Conservation (phyloP, 2,113 vertebrate species). For the Struthio camelus region DNA sequence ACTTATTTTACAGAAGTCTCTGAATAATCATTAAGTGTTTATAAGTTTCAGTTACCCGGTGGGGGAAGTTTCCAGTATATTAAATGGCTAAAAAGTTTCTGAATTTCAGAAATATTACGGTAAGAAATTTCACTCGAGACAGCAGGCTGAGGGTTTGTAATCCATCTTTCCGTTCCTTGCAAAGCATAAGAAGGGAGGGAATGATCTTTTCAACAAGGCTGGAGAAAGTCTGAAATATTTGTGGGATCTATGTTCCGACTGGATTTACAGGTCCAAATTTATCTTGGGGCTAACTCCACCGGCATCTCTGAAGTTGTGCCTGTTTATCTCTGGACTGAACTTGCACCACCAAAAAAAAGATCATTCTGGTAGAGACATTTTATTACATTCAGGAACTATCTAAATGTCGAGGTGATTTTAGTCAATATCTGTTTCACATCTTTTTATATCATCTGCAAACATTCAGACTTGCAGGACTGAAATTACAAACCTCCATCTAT, state of each 20-base stretch:
- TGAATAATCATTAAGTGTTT: conserved; percentile 46
- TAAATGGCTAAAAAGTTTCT: background rate
- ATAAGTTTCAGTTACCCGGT: conserved; percentile 1
- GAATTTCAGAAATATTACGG: background rate
- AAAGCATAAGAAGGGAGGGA: background rate
- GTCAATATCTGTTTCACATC: background rate
- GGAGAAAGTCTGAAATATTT: background rate
- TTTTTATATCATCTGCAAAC: background rate
- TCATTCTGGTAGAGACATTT: background rate
- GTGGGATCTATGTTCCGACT: background rate
- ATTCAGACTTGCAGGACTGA: background rate
- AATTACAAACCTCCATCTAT: background rate
- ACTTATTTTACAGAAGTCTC: conserved; percentile 41
- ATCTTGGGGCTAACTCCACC: background rate
- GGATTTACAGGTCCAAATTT: background rate
- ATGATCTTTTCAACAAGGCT: background rate
- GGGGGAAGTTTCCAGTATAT: background rate
- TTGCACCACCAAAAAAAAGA: background rate
- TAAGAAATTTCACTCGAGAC: background rate
- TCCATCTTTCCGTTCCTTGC: background rate
- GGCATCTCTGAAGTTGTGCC: background rate
- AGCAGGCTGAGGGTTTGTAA: background rate
- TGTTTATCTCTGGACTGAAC: background rate
- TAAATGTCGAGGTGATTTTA: conserved; percentile 4
- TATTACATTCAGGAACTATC: background rate